Evolutionary conservation across 2,797 vertebrate genomes (phyloP), one percentile per base, ranked within the genome.

Genomic region (Gallinago nigripennis): DNA sequence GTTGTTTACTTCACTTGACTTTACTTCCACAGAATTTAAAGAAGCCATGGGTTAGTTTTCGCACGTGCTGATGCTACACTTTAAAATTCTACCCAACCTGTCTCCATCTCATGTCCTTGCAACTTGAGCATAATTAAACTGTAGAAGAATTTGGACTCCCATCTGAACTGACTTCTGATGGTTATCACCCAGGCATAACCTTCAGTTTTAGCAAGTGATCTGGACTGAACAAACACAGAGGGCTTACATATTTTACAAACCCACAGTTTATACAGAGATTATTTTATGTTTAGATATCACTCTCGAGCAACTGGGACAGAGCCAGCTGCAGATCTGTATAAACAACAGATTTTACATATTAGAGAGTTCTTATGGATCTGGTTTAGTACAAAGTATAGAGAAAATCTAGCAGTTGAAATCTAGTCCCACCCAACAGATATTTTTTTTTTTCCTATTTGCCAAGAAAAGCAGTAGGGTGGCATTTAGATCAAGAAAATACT

Each of bases 271-370:
- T 95, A 78, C 57, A 97, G 96, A 97, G 97, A 98, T 98, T 97
- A 97, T 98, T 97, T 97, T 96, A 96, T 98, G 97, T 97, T 98
- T 98, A 97, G 94, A 90, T 97, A 97, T 97, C 86, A 89, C 95
- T 97, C 96, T 97, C 18, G 20, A 96, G 95, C 93, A 96, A 97
- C 97, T 98, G 97, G 96, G 96, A 91, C 87, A 76, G 50, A 97
- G 93, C 95, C 97, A 98, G 94, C 66, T 91, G 70, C 73, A 97
- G 90, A 97, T 81, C 94, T 97, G 65, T 94, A 95, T 97, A 97
- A 97, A 97, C 92, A 98, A 94, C 95, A 97, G 95, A 96, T 95
- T 97, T 98, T 96, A 90, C 82, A 96, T 90, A 93, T 97, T 96
- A 87, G 41, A 64, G 84, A 64, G 81, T 86, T 97, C 96, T 95